Percentiles rank a stretch among this genome's conserved stretches.
These are phyloP conservation scores for Myiagra hebetior DNA, from an alignment of 2,113 vertebrate genomes.

Conservation along the genomic window DNA sequence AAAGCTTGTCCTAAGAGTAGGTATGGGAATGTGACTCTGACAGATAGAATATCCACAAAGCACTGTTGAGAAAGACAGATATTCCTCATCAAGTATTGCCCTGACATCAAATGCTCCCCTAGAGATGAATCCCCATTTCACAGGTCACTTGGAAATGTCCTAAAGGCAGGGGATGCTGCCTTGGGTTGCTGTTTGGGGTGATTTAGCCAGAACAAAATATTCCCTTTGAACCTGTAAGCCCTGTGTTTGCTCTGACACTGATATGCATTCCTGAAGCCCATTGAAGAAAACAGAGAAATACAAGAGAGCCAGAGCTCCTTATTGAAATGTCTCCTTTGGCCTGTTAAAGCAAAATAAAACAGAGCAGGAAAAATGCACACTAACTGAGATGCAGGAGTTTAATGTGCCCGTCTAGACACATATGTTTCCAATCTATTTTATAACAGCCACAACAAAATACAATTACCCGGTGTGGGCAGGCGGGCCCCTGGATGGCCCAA, in stretches of 20 bases:
- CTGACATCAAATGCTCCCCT: neutral
- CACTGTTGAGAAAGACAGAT: neutral
- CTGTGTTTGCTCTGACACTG: neutral
- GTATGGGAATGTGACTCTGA: neutral
- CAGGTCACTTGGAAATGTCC: neutral
- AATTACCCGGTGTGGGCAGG: neutral
- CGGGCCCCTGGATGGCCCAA: neutral
- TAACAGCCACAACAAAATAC: neutral
- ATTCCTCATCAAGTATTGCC: neutral
- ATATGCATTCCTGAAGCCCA: neutral
- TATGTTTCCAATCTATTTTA: conserved; percentile 21
- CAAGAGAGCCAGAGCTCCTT: neutral
- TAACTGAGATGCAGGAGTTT: neutral
- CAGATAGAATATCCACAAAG: neutral
- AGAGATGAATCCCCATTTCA: neutral
- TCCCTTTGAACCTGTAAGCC: neutral
- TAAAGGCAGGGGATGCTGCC: neutral
- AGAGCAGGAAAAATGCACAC: neutral
- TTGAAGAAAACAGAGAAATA: neutral
- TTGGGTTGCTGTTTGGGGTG: neutral
- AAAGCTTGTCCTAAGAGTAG: neutral
- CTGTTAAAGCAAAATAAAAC: neutral
- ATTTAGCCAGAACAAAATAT: neutral
- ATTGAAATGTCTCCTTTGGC: neutral
- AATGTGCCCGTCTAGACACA: neutral